A percentile compares a stretch with the other conserved stretches of the same genome.
Conservation (phyloP, 2,113 vertebrate genomes). For the Catagonus wagneri region DNA sequence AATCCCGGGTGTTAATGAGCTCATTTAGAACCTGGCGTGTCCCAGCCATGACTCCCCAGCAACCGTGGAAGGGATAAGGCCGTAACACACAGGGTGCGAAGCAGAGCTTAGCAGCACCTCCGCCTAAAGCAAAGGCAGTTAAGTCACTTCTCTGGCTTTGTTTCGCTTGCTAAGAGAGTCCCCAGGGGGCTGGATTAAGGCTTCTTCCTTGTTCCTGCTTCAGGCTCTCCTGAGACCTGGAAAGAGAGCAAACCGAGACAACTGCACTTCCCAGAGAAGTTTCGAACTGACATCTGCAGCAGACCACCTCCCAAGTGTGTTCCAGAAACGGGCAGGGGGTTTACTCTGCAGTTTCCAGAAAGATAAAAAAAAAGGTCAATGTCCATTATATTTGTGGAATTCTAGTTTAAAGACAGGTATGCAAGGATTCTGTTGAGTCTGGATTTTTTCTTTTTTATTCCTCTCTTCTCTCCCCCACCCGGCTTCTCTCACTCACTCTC, state of each 20-base stretch:
- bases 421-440: background rate
- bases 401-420: background rate
- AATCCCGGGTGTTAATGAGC: background rate
- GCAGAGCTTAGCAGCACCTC: background rate
- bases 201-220: background rate
- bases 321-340: background rate
- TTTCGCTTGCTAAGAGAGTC: background rate
- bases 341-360: no score
- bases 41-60: rapidly evolving
- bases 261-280: background rate
- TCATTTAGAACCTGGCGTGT: background rate
- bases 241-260: background rate
- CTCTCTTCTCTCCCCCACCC: background rate
- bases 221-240: background rate
- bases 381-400: no score
- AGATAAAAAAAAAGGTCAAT: background rate
- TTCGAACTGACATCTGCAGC: no score
- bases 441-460: background rate
- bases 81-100: background rate
- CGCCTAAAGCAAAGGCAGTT: background rate
- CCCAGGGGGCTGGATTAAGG: rapidly evolving
- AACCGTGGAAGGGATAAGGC: rapidly evolving
- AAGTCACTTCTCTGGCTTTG: no score
- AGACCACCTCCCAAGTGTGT: background rate
- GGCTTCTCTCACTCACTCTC: no score